Percentiles rank a stretch among this genome's conserved stretches.
Evolutionary conservation across 2,113 vertebrate species (phyloP).

Genomic region (Hylia prasina): DNA sequence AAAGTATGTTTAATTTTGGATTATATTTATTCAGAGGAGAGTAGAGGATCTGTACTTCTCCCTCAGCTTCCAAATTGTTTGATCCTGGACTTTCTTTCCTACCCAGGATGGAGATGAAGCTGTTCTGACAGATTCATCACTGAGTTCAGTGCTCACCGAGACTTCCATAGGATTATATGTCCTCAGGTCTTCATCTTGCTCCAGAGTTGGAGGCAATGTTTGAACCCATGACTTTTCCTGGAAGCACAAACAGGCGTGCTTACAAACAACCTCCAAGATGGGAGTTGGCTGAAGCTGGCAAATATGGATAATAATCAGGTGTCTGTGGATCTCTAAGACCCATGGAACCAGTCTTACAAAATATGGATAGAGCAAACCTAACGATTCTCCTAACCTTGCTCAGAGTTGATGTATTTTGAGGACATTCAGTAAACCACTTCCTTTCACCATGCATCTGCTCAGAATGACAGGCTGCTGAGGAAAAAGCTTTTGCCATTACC

Average conservation of each 20-base stretch:
- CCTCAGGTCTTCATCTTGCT: neutral
- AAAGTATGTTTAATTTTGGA: neutral
- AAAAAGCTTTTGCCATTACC: neutral
- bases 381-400: neutral
- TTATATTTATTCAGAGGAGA: neutral
- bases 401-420: neutral
- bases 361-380: neutral
- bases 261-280: neutral
- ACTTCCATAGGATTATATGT: neutral
- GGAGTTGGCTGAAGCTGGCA: neutral
- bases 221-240: neutral
- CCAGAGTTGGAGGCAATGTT: neutral
- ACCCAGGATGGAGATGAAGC: neutral
- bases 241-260: neutral
- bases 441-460: neutral
- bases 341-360: neutral
- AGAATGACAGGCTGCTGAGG: neutral
- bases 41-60: neutral
- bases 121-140: neutral
- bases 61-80: neutral
- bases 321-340: neutral
- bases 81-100: neutral
- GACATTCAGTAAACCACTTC: neutral
- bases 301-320: neutral
- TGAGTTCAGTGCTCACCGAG: neutral